Conservation (phyloP, 2,888 invertebrate genomes). For the Tetragnatha montana region DNA sequence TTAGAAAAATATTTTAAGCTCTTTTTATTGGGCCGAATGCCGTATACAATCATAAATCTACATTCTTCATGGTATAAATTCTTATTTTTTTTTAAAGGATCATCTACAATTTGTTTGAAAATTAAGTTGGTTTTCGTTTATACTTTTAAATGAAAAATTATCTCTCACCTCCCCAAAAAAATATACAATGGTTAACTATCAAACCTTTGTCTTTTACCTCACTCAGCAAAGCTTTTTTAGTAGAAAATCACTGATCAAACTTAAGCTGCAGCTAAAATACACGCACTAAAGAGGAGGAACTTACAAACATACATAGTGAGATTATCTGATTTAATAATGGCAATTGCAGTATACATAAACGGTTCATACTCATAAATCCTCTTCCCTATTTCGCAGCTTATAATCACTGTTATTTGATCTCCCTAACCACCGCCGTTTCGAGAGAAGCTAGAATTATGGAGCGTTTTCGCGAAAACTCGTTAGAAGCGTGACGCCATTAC, state of each 20-base stretch:
- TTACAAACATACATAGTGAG: not conserved
- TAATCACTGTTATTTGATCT: constrained; percentile 49
- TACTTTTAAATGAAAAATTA: not conserved
- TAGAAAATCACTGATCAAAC: not conserved
- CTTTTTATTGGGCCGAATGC: no score
- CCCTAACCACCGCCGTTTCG: constrained; percentile 21
- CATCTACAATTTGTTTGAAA: no score
- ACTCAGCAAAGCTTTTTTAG: not conserved
- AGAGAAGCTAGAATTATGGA: constrained; percentile 23
- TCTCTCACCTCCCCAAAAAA: no score
- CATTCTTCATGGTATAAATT: no score
- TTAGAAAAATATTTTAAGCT: no score
- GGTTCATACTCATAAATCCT: constrained; percentile 15
- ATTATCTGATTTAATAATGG: constrained; percentile 38
- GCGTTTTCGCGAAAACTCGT: constrained; percentile 27
- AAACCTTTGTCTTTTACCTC: no score
- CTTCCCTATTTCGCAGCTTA: not conserved
- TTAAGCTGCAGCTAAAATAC: no score
- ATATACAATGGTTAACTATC: no score
- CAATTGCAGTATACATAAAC: constrained; percentile 27
- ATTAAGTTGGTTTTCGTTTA: no score
- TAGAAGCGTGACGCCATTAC: constrained; percentile 29
- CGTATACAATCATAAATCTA: no score
- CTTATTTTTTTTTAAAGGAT: no score
- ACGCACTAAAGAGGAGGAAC: not conserved